These are phyloP conservation scores for Agrotis segetum DNA, from an alignment of 2,888 invertebrate species.

Conservation along the genomic window DNA sequence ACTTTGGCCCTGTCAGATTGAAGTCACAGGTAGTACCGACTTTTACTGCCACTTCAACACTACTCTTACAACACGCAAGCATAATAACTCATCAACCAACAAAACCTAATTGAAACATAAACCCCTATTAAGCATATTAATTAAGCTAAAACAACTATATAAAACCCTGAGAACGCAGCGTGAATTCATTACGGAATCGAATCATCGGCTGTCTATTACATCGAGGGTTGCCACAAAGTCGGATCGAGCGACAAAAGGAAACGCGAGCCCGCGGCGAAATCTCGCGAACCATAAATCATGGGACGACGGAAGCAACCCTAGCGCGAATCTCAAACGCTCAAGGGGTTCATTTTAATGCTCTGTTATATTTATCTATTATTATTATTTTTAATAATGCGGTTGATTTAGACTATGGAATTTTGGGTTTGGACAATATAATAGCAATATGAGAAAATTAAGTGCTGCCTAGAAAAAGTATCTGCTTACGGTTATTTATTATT, in stretches of 20 bases:
- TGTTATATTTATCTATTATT: conserved; percentile 67
- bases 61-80: neutral
- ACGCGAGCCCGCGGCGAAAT: conserved; percentile 77
- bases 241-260: conserved; percentile 77
- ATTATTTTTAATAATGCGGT: conserved; percentile 60
- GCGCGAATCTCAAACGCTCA: conserved; percentile 71
- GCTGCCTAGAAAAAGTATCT: no score
- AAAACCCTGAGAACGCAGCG: conserved; percentile 64
- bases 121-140: conserved; percentile 66
- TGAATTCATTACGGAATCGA: conserved; percentile 74
- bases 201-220: conserved; percentile 77
- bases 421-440: neutral
- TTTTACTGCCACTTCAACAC: neutral
- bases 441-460: no score
- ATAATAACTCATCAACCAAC: conserved; percentile 39
- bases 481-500: no score
- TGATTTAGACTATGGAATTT: conserved; percentile 14
- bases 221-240: conserved; percentile 78
- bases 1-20: no score
- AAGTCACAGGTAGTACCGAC: no score
- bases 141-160: conserved; percentile 68
- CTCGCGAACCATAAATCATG: conserved; percentile 83
- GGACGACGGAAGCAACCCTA: conserved; percentile 79
- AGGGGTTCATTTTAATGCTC: conserved; percentile 80
- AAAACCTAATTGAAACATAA: conserved; percentile 62